Evolutionary conservation across 2,113 vertebrate genomes (phyloP).

Genomic region (Lasiurus borealis): DNA sequence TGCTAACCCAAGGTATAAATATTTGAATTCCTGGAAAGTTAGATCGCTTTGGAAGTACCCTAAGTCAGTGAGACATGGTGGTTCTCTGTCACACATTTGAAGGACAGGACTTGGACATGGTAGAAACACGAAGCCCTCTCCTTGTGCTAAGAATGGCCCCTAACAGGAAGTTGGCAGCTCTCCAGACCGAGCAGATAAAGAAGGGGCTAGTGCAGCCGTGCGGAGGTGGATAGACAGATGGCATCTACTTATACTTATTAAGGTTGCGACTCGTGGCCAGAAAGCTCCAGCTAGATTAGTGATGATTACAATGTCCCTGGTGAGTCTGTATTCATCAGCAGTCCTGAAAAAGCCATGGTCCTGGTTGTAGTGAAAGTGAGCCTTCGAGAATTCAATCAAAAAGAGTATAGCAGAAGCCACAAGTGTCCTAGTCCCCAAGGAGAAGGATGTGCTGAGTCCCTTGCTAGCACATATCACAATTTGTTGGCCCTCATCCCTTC

Average conservation of each 20-base stretch:
- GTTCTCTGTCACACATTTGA: conserved; percentile 34
- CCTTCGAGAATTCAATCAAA: neutral
- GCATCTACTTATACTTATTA: conserved; percentile 78
- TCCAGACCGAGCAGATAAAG: conserved; percentile 72
- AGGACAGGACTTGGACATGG: neutral
- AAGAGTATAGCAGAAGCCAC: neutral
- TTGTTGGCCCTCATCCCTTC: neutral
- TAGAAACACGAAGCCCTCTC: conserved; percentile 25
- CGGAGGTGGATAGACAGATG: conserved; percentile 76
- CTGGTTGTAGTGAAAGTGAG: conserved; percentile 29
- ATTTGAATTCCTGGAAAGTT: neutral
- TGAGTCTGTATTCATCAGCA: conserved; percentile 70
- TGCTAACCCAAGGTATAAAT: neutral
- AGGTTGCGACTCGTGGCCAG: conserved; percentile 68
- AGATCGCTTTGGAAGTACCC: neutral
- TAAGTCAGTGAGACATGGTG: neutral
- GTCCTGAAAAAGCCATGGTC: conserved; percentile 55
- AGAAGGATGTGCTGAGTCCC: neutral
- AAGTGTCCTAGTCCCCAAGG: neutral
- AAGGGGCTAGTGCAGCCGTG: conserved; percentile 32
- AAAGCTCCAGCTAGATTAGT: conserved; percentile 73
- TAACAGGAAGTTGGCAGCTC: conserved; percentile 65
- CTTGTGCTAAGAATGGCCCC: conserved; percentile 63
- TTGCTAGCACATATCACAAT: neutral
- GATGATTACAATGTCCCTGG: conserved; percentile 69